phyloP scores from a whole-genome alignment of 2,888 invertebrate species.

The Thymelicus lineola region DNA sequence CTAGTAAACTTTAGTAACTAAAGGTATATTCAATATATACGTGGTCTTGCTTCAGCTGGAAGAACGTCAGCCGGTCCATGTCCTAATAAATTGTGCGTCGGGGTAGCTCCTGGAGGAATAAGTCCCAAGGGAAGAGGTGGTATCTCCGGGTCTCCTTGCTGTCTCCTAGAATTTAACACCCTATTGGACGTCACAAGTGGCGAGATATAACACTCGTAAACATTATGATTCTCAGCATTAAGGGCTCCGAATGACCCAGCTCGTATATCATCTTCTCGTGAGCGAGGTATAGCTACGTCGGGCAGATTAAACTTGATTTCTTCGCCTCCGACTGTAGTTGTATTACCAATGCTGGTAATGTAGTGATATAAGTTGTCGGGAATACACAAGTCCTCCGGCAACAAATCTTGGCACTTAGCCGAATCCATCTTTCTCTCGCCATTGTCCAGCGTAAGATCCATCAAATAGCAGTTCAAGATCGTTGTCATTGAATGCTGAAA shows the following conservation, averaged over 20 bases:
- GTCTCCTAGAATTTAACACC: neutral
- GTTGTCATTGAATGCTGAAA: neutral
- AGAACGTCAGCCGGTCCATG: neutral
- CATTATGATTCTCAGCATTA: neutral
- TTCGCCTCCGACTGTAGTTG: neutral
- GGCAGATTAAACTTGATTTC: neutral
- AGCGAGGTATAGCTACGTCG: neutral
- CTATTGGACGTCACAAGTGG: slow-evolving; percentile 10
- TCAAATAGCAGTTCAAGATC: neutral
- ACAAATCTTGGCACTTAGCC: neutral
- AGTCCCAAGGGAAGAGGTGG: neutral
- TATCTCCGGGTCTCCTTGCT: neutral
- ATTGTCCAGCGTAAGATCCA: neutral
- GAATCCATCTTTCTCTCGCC: too few relatives aligned
- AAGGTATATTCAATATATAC: too few relatives aligned
- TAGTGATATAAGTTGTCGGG: neutral
- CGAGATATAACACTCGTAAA: neutral
- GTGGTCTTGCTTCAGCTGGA: neutral
- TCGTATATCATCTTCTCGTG: neutral
- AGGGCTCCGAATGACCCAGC: neutral
- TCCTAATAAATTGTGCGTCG: neutral
- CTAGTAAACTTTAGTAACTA: too few relatives aligned
- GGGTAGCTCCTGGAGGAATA: neutral
- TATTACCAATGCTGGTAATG: neutral
- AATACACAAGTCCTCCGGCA: neutral